Conservation (phyloP, 2,888 invertebrate species). For the Bruchidius siliquastri region DNA sequence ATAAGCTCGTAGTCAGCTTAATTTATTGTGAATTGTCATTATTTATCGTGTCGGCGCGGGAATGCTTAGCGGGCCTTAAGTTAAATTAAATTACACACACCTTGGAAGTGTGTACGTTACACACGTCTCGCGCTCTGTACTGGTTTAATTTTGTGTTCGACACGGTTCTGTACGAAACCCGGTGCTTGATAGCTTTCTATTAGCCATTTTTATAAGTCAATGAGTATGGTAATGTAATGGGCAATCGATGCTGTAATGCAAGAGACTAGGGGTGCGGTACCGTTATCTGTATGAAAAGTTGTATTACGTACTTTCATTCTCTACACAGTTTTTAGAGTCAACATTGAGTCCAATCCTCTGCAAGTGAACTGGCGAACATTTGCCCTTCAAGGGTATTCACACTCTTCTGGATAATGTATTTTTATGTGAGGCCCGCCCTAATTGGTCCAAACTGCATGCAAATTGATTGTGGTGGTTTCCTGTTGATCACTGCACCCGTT, state of each 20-base stretch:
- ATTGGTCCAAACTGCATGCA: too few species aligned
- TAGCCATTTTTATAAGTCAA: background rate
- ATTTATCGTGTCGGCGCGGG: background rate
- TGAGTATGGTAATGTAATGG: background rate
- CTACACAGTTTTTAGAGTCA: too few species aligned
- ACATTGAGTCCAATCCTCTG: too few species aligned
- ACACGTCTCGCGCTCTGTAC: background rate
- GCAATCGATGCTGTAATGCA: background rate
- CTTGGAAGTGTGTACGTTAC: background rate
- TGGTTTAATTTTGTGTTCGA: background rate
- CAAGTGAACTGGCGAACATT: too few species aligned
- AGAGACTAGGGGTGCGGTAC: background rate
- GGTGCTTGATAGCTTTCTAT: background rate
- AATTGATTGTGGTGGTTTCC: too few species aligned
- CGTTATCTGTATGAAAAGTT: too few species aligned
- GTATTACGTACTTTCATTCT: too few species aligned
- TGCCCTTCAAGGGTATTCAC: too few species aligned
- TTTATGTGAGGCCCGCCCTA: too few species aligned
- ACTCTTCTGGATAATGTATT: too few species aligned
- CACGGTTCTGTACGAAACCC: background rate
- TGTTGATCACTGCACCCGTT: too few species aligned
- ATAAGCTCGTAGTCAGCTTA: background rate
- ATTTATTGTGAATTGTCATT: constrained; percentile 1
- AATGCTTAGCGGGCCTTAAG: background rate
- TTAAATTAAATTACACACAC: background rate